Evolutionary conservation across 2,797 vertebrate genomes (phyloP).

Genomic region (Chrysocyon brachyurus): DNA sequence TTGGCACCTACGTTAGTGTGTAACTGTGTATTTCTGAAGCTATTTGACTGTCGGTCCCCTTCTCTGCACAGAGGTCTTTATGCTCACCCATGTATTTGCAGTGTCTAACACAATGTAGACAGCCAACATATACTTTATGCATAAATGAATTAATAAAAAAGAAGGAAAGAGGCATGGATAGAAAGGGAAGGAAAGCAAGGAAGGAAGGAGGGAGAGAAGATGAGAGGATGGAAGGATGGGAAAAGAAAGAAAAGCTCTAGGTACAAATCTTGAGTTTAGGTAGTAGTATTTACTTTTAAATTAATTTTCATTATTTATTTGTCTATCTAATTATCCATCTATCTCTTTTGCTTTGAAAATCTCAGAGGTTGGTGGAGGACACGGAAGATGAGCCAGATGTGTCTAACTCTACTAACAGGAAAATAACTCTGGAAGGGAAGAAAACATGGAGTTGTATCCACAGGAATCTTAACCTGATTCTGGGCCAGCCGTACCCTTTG

Average conservation of each 20-base stretch:
- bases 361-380: slow-evolving; percentile 13
- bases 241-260: neutral
- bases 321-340: neutral
- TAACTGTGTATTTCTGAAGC: neutral
- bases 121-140: neutral
- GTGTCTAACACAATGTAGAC: neutral
- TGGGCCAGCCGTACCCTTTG: neutral
- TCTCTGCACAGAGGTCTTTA: neutral
- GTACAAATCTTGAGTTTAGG: neutral
- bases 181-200: neutral
- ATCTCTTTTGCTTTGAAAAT: slow-evolving; percentile 42
- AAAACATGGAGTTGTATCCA: neutral
- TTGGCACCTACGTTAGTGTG: neutral
- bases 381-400: neutral
- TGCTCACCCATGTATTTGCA: neutral
- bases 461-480: neutral
- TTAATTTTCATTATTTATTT: neutral
- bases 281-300: neutral
- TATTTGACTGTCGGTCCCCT: neutral
- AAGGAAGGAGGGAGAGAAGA: neutral
- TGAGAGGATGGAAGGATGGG: neutral
- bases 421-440: neutral
- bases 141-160: neutral
- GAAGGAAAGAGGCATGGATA: neutral
- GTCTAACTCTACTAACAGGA: neutral